Conservation (phyloP, 2,888 invertebrate species). For the Drosophila mettleri region DNA sequence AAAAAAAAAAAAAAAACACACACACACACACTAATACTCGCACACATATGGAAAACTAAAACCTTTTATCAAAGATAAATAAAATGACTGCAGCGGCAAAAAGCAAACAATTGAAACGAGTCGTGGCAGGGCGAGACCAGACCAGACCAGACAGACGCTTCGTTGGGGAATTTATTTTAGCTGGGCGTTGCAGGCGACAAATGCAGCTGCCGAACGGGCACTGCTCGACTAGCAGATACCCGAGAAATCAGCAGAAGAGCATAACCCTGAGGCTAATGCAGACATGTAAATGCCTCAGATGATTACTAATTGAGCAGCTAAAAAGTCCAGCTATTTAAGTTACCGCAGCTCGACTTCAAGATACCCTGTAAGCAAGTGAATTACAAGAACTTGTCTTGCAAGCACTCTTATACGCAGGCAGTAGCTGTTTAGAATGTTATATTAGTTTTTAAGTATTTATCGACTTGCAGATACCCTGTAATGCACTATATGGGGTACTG, state of each 20-base stretch:
- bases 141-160: constrained; percentile 33
- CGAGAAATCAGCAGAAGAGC: too few relatives aligned
- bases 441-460: background rate
- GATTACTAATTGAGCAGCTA: too few relatives aligned
- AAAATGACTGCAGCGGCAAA: constrained; percentile 60
- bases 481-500: background rate
- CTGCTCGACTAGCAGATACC: background rate
- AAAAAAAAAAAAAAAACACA: constrained; percentile 12
- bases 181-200: constrained; percentile 62
- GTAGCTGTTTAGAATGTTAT: background rate
- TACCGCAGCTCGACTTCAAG: background rate
- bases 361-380: background rate
- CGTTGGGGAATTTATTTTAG: constrained; percentile 29
- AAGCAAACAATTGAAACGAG: constrained; percentile 30
- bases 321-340: fast-evolving
- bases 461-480: constrained; percentile 8
- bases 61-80: constrained; percentile 80
- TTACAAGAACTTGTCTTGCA: background rate
- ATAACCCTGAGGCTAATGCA: too few relatives aligned
- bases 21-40: constrained; percentile 16
- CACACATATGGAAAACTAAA: constrained; percentile 59
- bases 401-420: too few relatives aligned
- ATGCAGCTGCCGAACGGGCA: constrained; percentile 43
- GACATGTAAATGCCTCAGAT: background rate
- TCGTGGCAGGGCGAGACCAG: background rate